Percentiles rank a stretch among this genome's conserved stretches.
Conservation (phyloP, 2,888 invertebrate genomes). For the Apotomis turbidana region DNA sequence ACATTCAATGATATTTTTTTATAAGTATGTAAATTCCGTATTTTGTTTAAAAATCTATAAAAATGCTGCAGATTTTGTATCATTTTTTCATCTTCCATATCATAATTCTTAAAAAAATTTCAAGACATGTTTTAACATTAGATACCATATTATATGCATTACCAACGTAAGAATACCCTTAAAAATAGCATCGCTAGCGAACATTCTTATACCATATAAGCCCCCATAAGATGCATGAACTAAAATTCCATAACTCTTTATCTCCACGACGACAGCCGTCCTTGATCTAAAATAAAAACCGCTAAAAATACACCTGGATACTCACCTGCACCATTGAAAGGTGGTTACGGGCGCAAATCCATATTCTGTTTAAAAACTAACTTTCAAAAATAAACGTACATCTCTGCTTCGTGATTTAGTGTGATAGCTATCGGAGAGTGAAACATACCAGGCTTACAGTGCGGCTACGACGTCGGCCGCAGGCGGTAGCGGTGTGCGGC, state of each 20-base stretch:
- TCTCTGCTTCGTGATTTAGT: conserved; percentile 68
- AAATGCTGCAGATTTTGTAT: not conserved
- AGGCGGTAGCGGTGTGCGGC: no score
- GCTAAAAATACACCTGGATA: conserved; percentile 35
- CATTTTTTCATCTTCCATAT: no score
- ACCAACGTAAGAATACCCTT: no score
- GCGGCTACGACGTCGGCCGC: no score
- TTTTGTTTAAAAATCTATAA: not conserved
- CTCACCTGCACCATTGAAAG: conserved; percentile 38
- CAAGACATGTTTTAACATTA: no score
- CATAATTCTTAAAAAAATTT: no score
- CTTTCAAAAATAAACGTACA: conserved; percentile 64
- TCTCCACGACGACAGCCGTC: conserved; percentile 10
- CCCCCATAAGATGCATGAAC: no score
- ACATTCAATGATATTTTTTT: conserved; percentile 1
- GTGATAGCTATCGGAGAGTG: conserved; percentile 69
- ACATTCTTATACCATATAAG: no score
- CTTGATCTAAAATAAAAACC: conserved; percentile 34
- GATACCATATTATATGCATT: no score
- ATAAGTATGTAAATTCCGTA: not conserved
- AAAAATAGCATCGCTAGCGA: no score
- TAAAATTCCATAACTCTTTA: not conserved
- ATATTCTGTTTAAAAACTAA: conserved; percentile 50
- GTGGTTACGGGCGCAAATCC: conserved; percentile 36
- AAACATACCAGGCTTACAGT: conserved; percentile 62